Base-by-base conservation (phyloP, 1,140 invertebrate species). In the Platyscapa corneri region DNA sequence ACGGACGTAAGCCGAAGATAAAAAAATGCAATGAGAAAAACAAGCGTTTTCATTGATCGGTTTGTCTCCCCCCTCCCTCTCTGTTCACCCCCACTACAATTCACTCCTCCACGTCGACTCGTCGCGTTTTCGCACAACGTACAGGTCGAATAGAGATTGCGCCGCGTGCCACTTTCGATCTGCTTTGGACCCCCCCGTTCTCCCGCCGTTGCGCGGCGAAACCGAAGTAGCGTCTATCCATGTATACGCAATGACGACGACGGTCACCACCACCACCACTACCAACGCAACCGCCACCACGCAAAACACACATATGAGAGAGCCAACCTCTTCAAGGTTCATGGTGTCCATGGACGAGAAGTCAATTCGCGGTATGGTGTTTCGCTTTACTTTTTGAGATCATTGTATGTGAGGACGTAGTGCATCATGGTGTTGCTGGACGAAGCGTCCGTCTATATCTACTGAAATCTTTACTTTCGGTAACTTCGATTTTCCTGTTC, bases 141-240 rank as follows among this genome's bases (percentile, higher is more conserved):
- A 49, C 67, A 46, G 67, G 67, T 60, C 70, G 81, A 79, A 64
- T 67, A 30, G 78, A 80, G 78, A 80, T 80, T 80, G 81, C 81
- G 81, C 81, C 72, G 80, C 80, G 80, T 82, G 80, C 80, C 80
- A 72, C 67, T 82, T 82, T 82, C 80, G 65, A 72, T 82, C 67
- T 72, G 64, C 79, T 49, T 42, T 16, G 75, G 46, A 16, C 42
- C 46, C 70, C 70, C 70, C 7, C 12, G 3, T 23, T 10, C 12
- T 16, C 32, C 64, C 64, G 7, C 8, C 64, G 8, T 0, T 30
- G 18, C 64, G 23, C 56, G 37, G 16, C 34, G 42, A 42, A 74
- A 34, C 42, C 46, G 75, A 34, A 23, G 30, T 56, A 64, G 60
- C 46, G 34, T 37, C 77, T 34, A n/a, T 42, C 70, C 70, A 74